Base-by-base conservation (phyloP, 2,113 vertebrate species). In the Martes martes region DNA sequence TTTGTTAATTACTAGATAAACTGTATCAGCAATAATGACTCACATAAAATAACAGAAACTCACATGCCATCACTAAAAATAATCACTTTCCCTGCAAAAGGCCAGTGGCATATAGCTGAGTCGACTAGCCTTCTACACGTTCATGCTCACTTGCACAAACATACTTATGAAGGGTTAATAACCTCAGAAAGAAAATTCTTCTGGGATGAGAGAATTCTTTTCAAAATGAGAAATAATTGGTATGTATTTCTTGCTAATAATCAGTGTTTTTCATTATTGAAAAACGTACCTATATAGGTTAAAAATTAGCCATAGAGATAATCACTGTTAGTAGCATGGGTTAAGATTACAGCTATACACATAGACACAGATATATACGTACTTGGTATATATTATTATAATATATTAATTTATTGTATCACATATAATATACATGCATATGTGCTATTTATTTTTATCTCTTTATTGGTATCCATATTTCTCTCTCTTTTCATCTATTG, bases 181-280 rank as follows among this genome's bases (percentile, higher is more conserved):
- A 82, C 31, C 23, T 74, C 52, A 33, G 19, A 94, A 96, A 61
- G 36, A 93, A 71, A 94, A 39, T 79, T n/a, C 14, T 81, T 33
- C 39, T 9, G 42, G 11, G 59, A 79, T 81, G 33, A 87, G 14
- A 93, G 19, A 78, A 71, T 89, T 86, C 10, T 89, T 89, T 95
- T 28, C 47, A 80, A 94, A 89, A 63, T 83, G 15, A 69, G 23
- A 95, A 93, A 69, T 65, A 79, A 92, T 86, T 90, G 71, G 4
- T 19, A 82, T 79, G 10, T 52, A 69, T 85, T 85, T 84, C 36
- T 97, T 89, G 87, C 39, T 88, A 95, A 82, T 42, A 89, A 94
- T 91, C 28, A 76, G n/a, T 80, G 59, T 1, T 83, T 55, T 39
- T 76, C 65, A 90, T 50, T 89, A 28, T 65, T 93, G 42, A 86